Evolutionary conservation across 1,140 invertebrate species (phyloP), one percentile per base, ranked within the genome.

Genomic region (Danaus melanippus): DNA sequence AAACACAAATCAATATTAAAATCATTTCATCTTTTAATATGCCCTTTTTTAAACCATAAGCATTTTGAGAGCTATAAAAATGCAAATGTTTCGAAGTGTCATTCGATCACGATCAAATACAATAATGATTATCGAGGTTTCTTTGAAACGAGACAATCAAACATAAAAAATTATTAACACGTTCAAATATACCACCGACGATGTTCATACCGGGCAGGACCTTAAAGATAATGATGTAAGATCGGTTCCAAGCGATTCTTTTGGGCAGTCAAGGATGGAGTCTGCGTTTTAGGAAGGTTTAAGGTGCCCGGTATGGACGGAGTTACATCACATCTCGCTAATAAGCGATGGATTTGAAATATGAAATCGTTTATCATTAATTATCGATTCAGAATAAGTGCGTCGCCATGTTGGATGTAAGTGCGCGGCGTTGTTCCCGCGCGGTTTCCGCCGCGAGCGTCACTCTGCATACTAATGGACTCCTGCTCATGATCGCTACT

Each of bases 301-400:
- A 53, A 68, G 64, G 49, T n/a, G n/a, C 61, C 64, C 39, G 68
- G 65, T 74, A 74, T 64, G 76, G 76, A 64, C 61, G 59, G 67
- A 60, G 72, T 84, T 86, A 81, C 83, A 79, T 83, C 79, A 86
- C 74, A 82, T 74, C 71, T 77, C 64, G 60, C 68, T 73, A 67
- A 70, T 73, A 77, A 71, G 76, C 66, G 70, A 74, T 73, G 70
- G 70, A 80, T 84, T 80, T 67, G 72, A 84, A 84, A 83, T 84
- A 83, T 86, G 76, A 84, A 84, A 83, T 84, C 74, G 76, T 67
- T 74, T 75, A 76, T 82, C 69, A 63, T 76, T 80, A 77, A 86
- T 86, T 86, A 84, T 83, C 67, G 79, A 86, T 84, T 86, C 83
- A 84, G 73, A 68, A 78, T 82, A 71, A 73, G 79, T 79, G 65